phyloP scores from a whole-genome alignment of 2,113 vertebrate species.

The Oceanites oceanicus region DNA sequence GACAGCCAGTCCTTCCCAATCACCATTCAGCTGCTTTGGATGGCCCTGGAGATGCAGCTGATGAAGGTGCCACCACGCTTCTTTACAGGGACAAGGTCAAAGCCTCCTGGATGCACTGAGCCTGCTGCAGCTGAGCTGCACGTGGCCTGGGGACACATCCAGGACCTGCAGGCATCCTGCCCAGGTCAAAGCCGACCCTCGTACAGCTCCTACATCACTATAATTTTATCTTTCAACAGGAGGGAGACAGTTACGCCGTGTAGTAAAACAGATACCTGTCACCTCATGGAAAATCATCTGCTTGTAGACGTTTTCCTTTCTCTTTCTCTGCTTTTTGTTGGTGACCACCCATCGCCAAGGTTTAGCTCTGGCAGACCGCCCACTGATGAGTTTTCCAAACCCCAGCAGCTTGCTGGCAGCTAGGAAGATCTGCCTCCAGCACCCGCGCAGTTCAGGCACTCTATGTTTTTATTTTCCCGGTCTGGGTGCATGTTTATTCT shows the following conservation, averaged over 20 bases:
- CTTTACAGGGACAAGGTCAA: not conserved
- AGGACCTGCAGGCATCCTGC: not conserved
- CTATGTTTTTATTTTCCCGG: not conserved
- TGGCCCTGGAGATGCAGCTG: no score
- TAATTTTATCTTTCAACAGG: constrained; percentile 61
- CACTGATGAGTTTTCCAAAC: constrained; percentile 87
- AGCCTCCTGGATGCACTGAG: fast-evolving
- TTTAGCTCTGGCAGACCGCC: constrained; percentile 32
- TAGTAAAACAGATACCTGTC: constrained; percentile 56
- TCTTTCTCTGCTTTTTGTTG: not conserved
- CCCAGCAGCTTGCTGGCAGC: constrained; percentile 42
- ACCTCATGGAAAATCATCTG: constrained; percentile 75
- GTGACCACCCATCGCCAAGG: constrained; percentile 78
- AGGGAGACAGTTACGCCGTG: constrained; percentile 27
- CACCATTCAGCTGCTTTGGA: not conserved
- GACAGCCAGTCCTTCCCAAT: not conserved
- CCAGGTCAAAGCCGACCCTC: not conserved
- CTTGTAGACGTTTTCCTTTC: constrained; percentile 20
- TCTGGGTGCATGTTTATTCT: constrained; percentile 75
- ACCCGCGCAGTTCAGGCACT: not conserved
- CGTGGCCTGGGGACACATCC: not conserved
- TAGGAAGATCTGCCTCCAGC: not conserved
- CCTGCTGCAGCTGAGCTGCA: not conserved
- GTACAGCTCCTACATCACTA: not conserved
- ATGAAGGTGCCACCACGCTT: fast-evolving